Evolutionary conservation across 1,140 invertebrate species (phyloP), one percentile per base, ranked within the genome.

Genomic region (Drosophila nikananu): DNA sequence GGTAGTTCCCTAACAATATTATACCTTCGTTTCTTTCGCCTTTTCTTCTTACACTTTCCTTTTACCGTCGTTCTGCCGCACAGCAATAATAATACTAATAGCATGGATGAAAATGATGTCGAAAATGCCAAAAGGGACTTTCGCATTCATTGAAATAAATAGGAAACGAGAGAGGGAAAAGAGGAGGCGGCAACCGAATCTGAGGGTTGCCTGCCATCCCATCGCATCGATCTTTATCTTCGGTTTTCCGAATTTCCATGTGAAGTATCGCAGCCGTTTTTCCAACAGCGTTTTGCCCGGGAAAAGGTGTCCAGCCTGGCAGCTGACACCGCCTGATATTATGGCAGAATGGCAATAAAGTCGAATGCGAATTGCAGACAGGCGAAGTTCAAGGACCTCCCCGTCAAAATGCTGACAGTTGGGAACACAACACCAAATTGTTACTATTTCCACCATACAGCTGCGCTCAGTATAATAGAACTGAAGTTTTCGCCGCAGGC

Each of bases 361-460:
- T 8, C 30, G 37, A 30, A 27, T 46, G 49, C 68, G 64, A 71
- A 70, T 65, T 65, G 58, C 63, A 65, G n/a, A 39, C 63, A 65
- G 15, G 51, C 61, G 35, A 77, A 58, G 75, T 77, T 78, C 75
- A 78, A 78, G 75, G 75, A 78, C 75, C 64, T 78, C 65, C 23
- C 64, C 51, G 42, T 42, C 46, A 72, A 70, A 71, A 71, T 58
- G 65, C 65, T 75, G 68, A 62, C 57, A 73, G 68, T 75, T 75
- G 49, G 23, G 13, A 74, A 27, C n/a, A n/a, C 37, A 67, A 67
- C 59, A 27, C 27, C 23, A 25, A 55, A 64, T 54, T 32, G 70
- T 39, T 63, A 63, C 27, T 63, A 35, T 75, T 63, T 39, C 17
- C 4, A 17, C 15, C 23, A 49, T 30, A 74, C 62, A 65, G 58